Base-by-base conservation (phyloP, 2,888 invertebrate genomes). In the Parnassius orleans region DNA sequence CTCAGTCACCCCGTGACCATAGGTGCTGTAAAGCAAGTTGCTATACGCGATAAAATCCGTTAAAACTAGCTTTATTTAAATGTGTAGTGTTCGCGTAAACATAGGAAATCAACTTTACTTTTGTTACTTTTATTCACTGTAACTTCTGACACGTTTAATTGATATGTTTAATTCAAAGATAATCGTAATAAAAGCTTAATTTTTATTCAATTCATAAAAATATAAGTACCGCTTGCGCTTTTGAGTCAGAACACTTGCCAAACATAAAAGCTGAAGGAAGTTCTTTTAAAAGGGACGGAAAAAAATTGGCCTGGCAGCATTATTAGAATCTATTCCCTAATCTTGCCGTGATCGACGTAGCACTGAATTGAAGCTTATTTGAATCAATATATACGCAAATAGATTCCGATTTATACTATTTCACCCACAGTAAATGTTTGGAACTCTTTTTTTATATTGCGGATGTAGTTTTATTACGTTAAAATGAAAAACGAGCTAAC, bases 351-450 rank as follows among this genome's bases (percentile, higher is more conserved):
- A 61, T 57, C 57, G 61, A 61, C 44, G 53, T 57, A 15, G 57
- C 52, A 24, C 48, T 43, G 57, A 52, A 57, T 53, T 53, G 57
- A 53, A 48, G 48, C 53, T 53, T 61, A 61, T 47, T 61, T 48
- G 47, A 57, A 61, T 61, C 56, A 61, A 61, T 61, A 57, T 53
- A 53, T 57, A 61, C 48, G 61, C 53, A 61, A 61, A 61, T 42
- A 61, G 53, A 61, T 53, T 5, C 43, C n/a, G 11, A 50, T 33
- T 55, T 24, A 42, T 47, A 47, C 14, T 47, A 9, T 47, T 47
- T 10, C 9, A 14, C 11, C 9, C 9, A 14, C n/a, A 7, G 7
- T n/a, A 47, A 46, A 5, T 15, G 46, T 46, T 7, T 14, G 14
- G 47, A 14, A 5, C n/a, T 47, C 47, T n/a, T 14, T 47, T 47